phyloP scores from a whole-genome alignment of 2,113 vertebrate species.

The Sylvietta virens region DNA sequence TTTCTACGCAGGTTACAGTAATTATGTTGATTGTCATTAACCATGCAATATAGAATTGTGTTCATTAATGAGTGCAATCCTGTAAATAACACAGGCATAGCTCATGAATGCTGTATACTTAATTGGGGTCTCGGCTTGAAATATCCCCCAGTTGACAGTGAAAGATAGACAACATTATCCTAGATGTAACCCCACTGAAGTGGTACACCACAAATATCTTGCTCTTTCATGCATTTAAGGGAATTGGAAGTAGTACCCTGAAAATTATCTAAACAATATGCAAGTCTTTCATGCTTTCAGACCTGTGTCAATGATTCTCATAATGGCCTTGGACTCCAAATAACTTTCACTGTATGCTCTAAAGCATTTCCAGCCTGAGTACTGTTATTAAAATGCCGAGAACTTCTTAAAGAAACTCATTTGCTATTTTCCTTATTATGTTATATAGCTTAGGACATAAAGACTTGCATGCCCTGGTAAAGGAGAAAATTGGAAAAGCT shows the following conservation, averaged over 20 bases:
- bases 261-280: neutral
- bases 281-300: neutral
- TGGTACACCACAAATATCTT: neutral
- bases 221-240: neutral
- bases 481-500: neutral
- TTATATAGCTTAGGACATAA: neutral
- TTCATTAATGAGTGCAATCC: neutral
- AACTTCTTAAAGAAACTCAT: neutral
- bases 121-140: neutral
- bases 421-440: neutral
- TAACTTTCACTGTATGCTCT: neutral
- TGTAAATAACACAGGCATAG: neutral
- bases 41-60: neutral
- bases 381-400: neutral
- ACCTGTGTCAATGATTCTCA: neutral
- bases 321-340: neutral
- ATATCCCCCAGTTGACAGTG: neutral
- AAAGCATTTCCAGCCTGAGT: neutral
- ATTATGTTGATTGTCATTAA: neutral
- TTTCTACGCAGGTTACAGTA: neutral
- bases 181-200: neutral
- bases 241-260: neutral
- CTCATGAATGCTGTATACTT: neutral
- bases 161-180: neutral
- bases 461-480: neutral